Evolutionary conservation across 1,140 invertebrate genomes (phyloP), one percentile per base, ranked within the genome.

Genomic region (Amyelois transitella): DNA sequence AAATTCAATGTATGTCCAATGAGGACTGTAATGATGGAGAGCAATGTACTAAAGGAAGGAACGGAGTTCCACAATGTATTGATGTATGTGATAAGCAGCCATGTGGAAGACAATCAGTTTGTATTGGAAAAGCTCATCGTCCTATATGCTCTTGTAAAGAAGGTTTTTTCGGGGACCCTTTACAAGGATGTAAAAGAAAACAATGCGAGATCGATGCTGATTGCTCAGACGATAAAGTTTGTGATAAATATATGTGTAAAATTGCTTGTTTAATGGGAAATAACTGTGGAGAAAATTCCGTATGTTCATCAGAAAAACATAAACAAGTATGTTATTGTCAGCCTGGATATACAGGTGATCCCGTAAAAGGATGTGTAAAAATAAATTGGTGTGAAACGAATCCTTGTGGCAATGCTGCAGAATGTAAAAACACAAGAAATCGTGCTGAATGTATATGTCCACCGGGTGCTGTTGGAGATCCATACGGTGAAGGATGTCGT

Each of bases 101-200:
- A 1, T 97, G 96, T 72, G 95, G 95, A 14, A 88, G 94, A 53
- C 96, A 96, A 81, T 94, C 96, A 0, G 91, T 93, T 55, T 97
- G 96, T 68, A 86, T 86, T 18, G 91, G 93, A 0, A 87, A 91
- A 32, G 90, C 92, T 62, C 95, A 96, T 75, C 79, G 90, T 50
- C 91, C 94, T 0, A 82, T 92, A 18, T 98, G 96, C 76, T 81
- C 88, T 10, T 98, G 96, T 77, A 92, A 93, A 66, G 64, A 88
- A 43, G 95, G 94, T 0, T 97, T 92, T 76, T 93, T 93, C 64
- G 95, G 95, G 0, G 93, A 97, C 87, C 91, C 95, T 0, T 90
- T 92, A 68, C 90, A 92, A 57, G 94, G 93, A 20, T 96, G 95
- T 77, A 91, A 93, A 62, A 91, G 91, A 58, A 93, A 95, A 51